Conservation (phyloP, 2,797 vertebrate species). For the Octomys mimax region DNA sequence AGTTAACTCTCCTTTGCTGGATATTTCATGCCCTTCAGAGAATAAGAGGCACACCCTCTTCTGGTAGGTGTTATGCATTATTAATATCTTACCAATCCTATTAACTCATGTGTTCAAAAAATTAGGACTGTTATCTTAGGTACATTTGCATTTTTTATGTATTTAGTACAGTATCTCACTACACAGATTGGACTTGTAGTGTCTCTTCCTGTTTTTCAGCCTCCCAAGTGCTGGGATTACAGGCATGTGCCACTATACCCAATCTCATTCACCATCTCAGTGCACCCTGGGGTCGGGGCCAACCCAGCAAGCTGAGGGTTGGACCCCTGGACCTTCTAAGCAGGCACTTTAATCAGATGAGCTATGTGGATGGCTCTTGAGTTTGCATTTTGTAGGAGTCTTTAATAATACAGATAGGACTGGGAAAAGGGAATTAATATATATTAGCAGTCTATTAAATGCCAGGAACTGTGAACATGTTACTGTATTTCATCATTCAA, state of each 20-base stretch:
- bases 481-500: neutral
- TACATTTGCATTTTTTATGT: neutral
- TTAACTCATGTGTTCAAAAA: conserved; percentile 46
- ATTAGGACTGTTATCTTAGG: neutral
- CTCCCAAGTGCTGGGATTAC: no score
- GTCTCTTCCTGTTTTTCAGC: no score
- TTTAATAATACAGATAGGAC: neutral
- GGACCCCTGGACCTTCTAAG: no score
- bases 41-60: neutral
- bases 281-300: no score
- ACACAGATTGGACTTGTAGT: no score
- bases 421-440: neutral
- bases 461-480: neutral
- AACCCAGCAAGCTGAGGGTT: no score
- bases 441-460: neutral
- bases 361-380: no score
- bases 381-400: neutral
- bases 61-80: neutral
- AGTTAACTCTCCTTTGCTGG: neutral
- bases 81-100: conserved; percentile 4
- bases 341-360: no score
- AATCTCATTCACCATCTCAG: no score
- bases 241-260: no score
- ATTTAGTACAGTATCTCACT: no score
- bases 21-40: neutral